Evolutionary conservation across 2,888 invertebrate species (phyloP), one percentile per base, ranked within the genome.

Genomic region (Chaitophorus viminalis): DNA sequence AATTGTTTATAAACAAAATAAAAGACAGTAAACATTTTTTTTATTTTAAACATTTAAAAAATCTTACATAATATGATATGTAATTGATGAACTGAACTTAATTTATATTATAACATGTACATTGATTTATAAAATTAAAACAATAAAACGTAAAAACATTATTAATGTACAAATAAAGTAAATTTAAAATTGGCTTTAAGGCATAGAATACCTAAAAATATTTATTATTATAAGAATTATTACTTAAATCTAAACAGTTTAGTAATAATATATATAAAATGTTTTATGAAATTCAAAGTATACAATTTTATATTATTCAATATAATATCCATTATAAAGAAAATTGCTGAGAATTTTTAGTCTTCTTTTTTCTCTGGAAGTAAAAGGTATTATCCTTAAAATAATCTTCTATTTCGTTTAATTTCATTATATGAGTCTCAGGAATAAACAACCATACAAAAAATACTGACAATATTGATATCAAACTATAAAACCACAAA

Each of bases 401-500:
- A 88, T 91, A 91, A 33, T 90, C 89, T 89, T 91, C 90, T 33
- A 91, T 91, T 78, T 90, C 90, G 17, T 88, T 82, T 39, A 91
- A 89, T 76, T 89, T 90, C 86, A 89, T 90, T 75, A 89, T 89
- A 89, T 90, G 90, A 17, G 91, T 91, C 87, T 91, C 91, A 2
- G 91, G 91, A 60, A 91, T 89, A 89, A 90, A 90, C 25, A 90
- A 21, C 86, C 89, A 90, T n/a, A 91, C 90, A 83, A 90, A 90
- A 8, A 90, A 75, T 31, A 89, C 90, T 6, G 90, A 90, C 2
- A 89, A 90, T 1, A 93, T 89, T 0, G 93, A 92, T 2, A 93
- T 91, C 0, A 90, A 92, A 0, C 93, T 93, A 90, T 93, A 94
- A 90, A 93, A 93, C 92, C 92, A 94, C 89, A 93, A 93, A 31